A percentile compares a stretch with the other conserved stretches of the same genome.
These are phyloP conservation scores for Nansenia antarctica DNA, from an alignment of 2,113 vertebrate species.

Conservation along the genomic window DNA sequence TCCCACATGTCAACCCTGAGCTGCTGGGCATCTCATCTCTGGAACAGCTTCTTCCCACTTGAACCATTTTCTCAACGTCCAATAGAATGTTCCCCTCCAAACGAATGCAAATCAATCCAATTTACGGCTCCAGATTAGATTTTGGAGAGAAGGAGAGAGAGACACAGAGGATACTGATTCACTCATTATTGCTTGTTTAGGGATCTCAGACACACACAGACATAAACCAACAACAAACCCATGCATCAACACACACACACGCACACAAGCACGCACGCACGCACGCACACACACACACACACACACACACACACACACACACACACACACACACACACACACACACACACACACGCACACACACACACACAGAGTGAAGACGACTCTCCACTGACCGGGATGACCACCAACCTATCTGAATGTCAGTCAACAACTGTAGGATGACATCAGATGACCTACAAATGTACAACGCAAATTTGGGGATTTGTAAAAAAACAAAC, in stretches of 20 bases:
- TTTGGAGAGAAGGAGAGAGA: not conserved
- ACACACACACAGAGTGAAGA: not conserved
- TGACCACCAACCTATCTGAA: no score
- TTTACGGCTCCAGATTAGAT: constrained; percentile 25
- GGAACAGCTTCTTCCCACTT: not conserved
- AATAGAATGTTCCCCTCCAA: constrained; percentile 15
- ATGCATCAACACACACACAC: no score
- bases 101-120: constrained; percentile 16
- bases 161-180: not conserved
- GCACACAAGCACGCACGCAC: not conserved
- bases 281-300: not conserved
- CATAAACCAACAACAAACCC: not conserved
- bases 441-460: no score
- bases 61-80: not conserved
- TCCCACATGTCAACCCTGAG: no score
- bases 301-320: constrained; percentile 4
- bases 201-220: not conserved
- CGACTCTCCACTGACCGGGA: no score
- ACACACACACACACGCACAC: not conserved
- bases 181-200: not conserved
- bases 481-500: no score
- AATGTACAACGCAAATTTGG: no score
- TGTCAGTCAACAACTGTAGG: no score
- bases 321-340: not conserved
- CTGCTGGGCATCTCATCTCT: not conserved